Evolutionary conservation across 2,113 vertebrate species (phyloP).

Genomic region (Malurus alboscapulatus): DNA sequence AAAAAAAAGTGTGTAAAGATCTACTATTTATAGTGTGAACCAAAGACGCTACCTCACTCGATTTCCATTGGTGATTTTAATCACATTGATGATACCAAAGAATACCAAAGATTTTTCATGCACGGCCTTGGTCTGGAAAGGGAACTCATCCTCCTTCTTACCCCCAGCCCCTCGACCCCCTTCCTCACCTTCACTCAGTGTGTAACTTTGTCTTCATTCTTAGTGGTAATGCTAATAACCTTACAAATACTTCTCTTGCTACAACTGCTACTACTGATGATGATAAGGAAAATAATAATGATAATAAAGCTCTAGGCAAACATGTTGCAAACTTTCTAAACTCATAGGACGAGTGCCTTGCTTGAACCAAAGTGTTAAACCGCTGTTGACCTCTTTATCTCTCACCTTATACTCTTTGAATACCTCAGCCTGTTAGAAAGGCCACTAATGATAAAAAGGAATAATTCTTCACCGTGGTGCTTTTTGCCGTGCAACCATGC

Average conservation of each 20-base stretch:
- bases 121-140: slow-evolving; percentile 89
- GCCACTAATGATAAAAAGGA: slow-evolving; percentile 91
- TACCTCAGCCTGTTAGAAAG: slow-evolving; percentile 99
- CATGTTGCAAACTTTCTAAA: slow-evolving; percentile 93
- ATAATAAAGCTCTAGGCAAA: slow-evolving; percentile 81
- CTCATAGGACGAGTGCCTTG: slow-evolving; percentile 99
- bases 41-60: slow-evolving; percentile 99
- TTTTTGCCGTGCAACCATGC: slow-evolving; percentile 97
- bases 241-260: slow-evolving; percentile 64
- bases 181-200: slow-evolving; percentile 71
- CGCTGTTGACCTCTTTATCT: slow-evolving; percentile 94
- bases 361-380: slow-evolving; percentile 99
- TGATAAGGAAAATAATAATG: slow-evolving; percentile 47
- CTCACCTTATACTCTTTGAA: slow-evolving; percentile 97
- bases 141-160: slow-evolving; percentile 79
- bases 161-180: neutral
- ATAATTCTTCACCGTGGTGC: slow-evolving; percentile 95
- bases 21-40: slow-evolving; percentile 99
- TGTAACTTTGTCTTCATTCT: slow-evolving; percentile 77
- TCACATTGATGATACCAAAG: slow-evolving; percentile 99
- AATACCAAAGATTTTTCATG: slow-evolving; percentile 97
- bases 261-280: slow-evolving; percentile 69
- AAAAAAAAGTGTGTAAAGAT: slow-evolving; percentile 84
- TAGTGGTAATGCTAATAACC: slow-evolving; percentile 67
- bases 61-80: slow-evolving; percentile 99